Conservation (phyloP, 2,113 vertebrate species). For the Halichoerus grypus region DNA sequence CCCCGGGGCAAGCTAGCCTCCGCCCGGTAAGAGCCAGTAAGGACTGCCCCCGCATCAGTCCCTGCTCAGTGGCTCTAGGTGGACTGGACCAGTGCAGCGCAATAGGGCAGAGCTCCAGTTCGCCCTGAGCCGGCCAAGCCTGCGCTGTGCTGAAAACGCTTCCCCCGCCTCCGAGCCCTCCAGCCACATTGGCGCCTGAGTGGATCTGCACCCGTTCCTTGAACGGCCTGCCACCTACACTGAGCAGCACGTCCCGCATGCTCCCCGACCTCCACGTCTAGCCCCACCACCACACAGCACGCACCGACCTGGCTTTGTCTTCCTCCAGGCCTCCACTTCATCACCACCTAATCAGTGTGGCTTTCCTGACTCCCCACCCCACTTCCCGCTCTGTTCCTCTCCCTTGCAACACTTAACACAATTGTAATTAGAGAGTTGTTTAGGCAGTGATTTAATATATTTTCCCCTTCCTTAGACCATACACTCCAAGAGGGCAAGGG, state of each 20-base stretch:
- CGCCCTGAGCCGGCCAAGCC: accelerated
- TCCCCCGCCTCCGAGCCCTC: too few species aligned
- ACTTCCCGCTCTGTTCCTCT: background rate
- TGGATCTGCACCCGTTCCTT: too few species aligned
- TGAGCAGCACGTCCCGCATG: background rate
- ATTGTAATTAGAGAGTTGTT: background rate
- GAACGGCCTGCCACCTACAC: background rate
- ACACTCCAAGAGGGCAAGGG: background rate
- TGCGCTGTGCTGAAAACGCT: background rate
- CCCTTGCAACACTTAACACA: background rate
- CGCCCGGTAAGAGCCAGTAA: accelerated
- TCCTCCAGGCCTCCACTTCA: background rate
- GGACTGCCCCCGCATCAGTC: background rate
- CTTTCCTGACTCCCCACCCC: background rate
- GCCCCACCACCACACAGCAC: background rate
- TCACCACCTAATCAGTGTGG: background rate
- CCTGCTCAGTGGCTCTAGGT: background rate
- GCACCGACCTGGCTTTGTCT: background rate
- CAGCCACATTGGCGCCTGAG: background rate
- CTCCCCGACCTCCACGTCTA: background rate
- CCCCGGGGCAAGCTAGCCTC: background rate
- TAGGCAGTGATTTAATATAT: background rate
- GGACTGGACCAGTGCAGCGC: background rate
- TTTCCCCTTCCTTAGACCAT: background rate
- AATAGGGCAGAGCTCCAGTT: background rate